A percentile compares a stretch with the other conserved stretches of the same genome.
phyloP scores from a whole-genome alignment of 2,797 vertebrate species.

The Fistularia tabacaria region DNA sequence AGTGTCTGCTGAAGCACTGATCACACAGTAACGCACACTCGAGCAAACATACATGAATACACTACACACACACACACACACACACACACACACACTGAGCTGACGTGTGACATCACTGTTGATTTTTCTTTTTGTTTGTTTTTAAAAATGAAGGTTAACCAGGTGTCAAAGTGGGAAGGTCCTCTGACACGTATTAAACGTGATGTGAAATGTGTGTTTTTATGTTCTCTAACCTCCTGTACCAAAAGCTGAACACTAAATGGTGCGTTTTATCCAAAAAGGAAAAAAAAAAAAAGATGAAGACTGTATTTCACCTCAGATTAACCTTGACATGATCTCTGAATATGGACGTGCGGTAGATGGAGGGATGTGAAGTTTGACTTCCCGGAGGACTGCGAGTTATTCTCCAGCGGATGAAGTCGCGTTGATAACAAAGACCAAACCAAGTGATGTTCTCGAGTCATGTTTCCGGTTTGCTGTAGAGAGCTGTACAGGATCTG shows the following conservation, averaged over 20 bases:
- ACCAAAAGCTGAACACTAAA: slow-evolving; percentile 84
- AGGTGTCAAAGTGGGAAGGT: slow-evolving; percentile 58
- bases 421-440: slow-evolving; percentile 20
- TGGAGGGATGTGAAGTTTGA: slow-evolving; percentile 18
- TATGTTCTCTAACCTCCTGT: slow-evolving; percentile 83
- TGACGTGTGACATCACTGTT: slow-evolving; percentile 82
- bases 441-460: slow-evolving; percentile 42
- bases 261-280: slow-evolving; percentile 64
- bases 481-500: slow-evolving; percentile 38
- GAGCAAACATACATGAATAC: slow-evolving; percentile 30
- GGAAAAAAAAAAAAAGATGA: slow-evolving; percentile 13
- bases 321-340: slow-evolving; percentile 40
- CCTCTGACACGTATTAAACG: slow-evolving; percentile 63
- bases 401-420: slow-evolving; percentile 27
- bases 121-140: slow-evolving; percentile 58
- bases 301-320: slow-evolving; percentile 46
- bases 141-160: slow-evolving; percentile 74
- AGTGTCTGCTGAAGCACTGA: slow-evolving; percentile 72
- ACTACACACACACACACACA: slow-evolving; percentile 48
- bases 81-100: slow-evolving; percentile 59
- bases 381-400: slow-evolving; percentile 22
- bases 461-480: slow-evolving; percentile 42
- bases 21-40: slow-evolving; percentile 54
- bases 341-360: slow-evolving; percentile 34
- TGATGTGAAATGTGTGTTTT: slow-evolving; percentile 71